These are phyloP conservation scores for Dermatemys mawii DNA, from an alignment of 2,113 vertebrate species.

Conservation along the genomic window DNA sequence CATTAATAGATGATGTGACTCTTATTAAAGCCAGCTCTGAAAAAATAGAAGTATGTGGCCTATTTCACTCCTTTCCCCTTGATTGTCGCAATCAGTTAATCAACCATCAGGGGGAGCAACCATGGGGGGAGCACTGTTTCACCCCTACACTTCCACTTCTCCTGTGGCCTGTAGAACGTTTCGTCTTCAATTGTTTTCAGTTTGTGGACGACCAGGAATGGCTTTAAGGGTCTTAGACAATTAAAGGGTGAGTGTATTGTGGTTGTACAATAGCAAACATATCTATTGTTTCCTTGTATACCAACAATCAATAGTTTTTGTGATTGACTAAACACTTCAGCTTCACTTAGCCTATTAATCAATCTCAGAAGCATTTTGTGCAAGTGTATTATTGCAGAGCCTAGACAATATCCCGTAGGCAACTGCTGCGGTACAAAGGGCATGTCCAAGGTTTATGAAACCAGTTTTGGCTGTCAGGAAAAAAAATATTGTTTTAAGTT, in stretches of 20 bases:
- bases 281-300: background rate
- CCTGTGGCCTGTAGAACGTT: background rate
- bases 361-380: background rate
- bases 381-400: background rate
- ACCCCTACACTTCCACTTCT: background rate
- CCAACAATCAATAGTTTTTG: background rate
- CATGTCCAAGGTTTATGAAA: background rate
- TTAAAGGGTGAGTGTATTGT: background rate
- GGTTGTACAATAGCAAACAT: background rate
- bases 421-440: background rate
- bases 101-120: no score
- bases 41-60: background rate
- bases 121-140: background rate
- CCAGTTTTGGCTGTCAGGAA: background rate
- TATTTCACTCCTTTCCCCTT: background rate
- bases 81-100: background rate
- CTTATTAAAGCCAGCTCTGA: background rate
- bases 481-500: background rate
- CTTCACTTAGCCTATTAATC: slow-evolving; percentile 15
- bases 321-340: background rate
- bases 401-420: background rate
- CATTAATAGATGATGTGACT: background rate
- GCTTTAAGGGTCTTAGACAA: background rate
- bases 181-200: accelerated
- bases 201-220: background rate